Conservation (phyloP, 2,797 vertebrate species). For the Linurgus olivaceus region DNA sequence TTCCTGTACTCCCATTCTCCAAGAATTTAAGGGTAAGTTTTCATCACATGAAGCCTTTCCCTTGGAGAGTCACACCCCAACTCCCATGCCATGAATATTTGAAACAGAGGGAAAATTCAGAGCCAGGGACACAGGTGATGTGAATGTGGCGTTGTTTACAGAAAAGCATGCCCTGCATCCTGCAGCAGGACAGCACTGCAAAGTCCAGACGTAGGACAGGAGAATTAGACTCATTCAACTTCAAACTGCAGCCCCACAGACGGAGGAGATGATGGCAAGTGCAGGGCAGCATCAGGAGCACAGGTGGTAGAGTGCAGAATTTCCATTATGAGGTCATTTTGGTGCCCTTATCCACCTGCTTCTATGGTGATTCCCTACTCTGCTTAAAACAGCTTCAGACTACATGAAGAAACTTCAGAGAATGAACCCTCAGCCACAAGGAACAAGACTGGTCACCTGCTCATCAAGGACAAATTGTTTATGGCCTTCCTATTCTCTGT, state of each 20-base stretch:
- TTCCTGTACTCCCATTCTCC: background rate
- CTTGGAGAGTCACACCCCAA: background rate
- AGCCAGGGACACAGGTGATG: accelerated
- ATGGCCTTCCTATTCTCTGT: background rate
- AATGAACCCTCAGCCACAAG: background rate
- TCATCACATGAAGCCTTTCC: background rate
- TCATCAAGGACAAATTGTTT: background rate
- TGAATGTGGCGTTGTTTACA: accelerated
- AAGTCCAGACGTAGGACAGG: background rate
- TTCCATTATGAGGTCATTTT: background rate
- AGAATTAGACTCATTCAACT: background rate
- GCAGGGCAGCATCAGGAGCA: background rate
- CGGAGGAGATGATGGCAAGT: background rate
- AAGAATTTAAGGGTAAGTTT: background rate
- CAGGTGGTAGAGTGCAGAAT: background rate
- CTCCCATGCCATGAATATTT: background rate
- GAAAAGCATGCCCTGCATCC: background rate
- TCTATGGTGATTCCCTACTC: background rate
- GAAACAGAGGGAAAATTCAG: background rate
- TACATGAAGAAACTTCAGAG: background rate
- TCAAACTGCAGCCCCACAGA: background rate
- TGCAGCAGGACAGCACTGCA: background rate
- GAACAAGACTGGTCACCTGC: background rate
- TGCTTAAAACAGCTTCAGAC: background rate
- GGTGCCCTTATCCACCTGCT: background rate